Conservation (phyloP, 1,140 invertebrate species). For the Aporrectodea caliginosa region DNA sequence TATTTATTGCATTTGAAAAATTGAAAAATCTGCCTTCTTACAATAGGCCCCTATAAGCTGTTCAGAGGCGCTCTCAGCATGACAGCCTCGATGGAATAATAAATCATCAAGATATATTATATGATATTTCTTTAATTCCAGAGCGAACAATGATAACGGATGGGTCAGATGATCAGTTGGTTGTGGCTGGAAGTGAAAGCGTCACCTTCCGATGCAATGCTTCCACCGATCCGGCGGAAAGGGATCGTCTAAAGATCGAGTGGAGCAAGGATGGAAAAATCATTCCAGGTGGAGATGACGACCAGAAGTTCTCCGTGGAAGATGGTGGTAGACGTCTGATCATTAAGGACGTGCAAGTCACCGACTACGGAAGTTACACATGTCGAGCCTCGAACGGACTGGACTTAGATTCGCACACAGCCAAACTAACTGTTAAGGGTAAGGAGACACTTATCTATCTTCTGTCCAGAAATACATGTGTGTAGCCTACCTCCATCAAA, state of each 20-base stretch:
- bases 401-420: neutral
- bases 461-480: too few species aligned
- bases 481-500: too few species aligned
- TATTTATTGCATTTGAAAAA: too few species aligned
- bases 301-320: neutral
- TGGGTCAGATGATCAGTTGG: neutral
- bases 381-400: neutral
- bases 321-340: neutral
- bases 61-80: too few species aligned
- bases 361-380: neutral
- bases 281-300: neutral
- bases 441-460: too few species aligned
- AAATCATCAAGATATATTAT: too few species aligned
- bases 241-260: neutral
- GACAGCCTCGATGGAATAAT: too few species aligned
- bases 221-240: neutral
- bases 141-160: neutral
- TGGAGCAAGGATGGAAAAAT: neutral
- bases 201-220: neutral
- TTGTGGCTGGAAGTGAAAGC: neutral
- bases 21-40: too few species aligned
- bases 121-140: too few species aligned
- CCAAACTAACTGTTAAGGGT: neutral
- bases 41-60: too few species aligned
- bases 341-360: neutral